Percentiles rank a stretch among this genome's conserved stretches.
phyloP scores from a whole-genome alignment of 2,797 vertebrate species.

The Sebastes taczanowskii region DNA sequence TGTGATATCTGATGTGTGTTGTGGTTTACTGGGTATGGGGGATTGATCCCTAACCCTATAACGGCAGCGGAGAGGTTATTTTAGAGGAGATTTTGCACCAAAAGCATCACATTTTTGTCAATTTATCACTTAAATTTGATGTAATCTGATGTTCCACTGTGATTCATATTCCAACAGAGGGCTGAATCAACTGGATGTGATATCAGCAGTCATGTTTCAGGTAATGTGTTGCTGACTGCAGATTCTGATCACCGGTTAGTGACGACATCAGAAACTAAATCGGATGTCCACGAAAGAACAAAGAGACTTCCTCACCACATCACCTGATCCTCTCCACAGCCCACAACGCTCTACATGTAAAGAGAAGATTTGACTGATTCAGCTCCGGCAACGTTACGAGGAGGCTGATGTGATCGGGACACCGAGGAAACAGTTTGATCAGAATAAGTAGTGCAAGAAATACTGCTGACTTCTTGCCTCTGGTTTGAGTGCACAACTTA shows the following conservation, averaged over 20 bases:
- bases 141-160: not conserved
- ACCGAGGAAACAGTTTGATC: not conserved
- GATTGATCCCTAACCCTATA: no score
- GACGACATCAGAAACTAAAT: conserved; percentile 1
- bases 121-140: not conserved
- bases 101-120: not conserved
- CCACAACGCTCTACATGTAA: not conserved
- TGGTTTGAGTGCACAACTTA: not conserved
- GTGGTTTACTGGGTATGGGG: no score
- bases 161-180: conserved; percentile 11
- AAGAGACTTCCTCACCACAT: not conserved
- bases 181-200: conserved; percentile 14
- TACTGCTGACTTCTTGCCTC: not conserved
- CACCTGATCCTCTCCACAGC: not conserved
- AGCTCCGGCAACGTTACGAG: not conserved
- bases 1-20: no score
- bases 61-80: no score
- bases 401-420: not conserved
- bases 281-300: conserved; percentile 1
- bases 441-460: not conserved
- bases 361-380: conserved; percentile 10
- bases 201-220: conserved; percentile 38
- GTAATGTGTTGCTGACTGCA: conserved; percentile 24
- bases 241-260: conserved; percentile 1
- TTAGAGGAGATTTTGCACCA: no score